Conservation (phyloP, 2,888 invertebrate species). For the Heliconius ismenius region DNA sequence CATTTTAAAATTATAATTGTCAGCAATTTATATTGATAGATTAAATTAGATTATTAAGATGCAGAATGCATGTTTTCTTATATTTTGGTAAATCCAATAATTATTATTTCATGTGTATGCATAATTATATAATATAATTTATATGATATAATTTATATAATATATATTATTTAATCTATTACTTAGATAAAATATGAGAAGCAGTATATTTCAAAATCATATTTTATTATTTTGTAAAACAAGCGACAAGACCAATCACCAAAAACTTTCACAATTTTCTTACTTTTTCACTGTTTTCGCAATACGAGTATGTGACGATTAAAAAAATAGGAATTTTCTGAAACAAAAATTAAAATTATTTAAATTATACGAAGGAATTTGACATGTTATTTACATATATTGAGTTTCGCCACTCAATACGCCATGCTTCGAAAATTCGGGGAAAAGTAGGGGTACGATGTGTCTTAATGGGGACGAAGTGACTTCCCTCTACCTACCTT, state of each 20-base stretch:
- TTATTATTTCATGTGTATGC: background rate
- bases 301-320: background rate
- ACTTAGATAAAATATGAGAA: background rate
- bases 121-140: too few species aligned
- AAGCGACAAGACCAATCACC: conserved; percentile 3
- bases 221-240: background rate
- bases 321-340: conserved; percentile 77
- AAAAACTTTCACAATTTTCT: conserved; percentile 34
- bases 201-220: background rate
- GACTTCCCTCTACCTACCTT: background rate
- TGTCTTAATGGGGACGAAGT: background rate
- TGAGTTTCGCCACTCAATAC: background rate
- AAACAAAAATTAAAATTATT: conserved; percentile 48
- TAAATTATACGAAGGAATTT: background rate
- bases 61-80: background rate
- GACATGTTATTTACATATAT: background rate
- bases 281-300: background rate
- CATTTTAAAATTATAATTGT: too few species aligned
- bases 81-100: background rate
- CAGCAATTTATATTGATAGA: too few species aligned
- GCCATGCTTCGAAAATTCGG: background rate
- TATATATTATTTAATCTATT: too few species aligned
- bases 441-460: too few species aligned
- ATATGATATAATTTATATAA: too few species aligned
- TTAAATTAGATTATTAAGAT: too few species aligned